These are phyloP conservation scores for Orchestia grillus DNA, from an alignment of 1,140 invertebrate genomes.

Conservation along the genomic window DNA sequence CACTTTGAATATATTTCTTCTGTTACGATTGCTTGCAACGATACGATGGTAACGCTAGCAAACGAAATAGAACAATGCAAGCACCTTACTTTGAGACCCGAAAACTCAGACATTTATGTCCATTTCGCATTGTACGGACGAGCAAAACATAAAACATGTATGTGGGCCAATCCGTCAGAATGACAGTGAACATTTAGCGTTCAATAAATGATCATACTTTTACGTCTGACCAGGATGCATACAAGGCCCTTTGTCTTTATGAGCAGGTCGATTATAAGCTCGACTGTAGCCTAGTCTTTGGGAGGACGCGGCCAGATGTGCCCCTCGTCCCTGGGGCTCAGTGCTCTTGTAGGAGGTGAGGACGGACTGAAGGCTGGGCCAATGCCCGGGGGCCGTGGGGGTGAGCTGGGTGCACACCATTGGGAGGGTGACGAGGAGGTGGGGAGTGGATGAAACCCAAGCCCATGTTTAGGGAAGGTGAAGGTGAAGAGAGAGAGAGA, in stretches of 20 bases:
- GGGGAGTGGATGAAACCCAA: neutral
- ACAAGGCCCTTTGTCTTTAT: too few relatives aligned
- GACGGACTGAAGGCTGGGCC: neutral
- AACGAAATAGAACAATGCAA: neutral
- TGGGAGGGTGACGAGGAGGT: neutral
- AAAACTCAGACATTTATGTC: neutral
- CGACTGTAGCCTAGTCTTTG: neutral
- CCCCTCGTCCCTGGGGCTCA: neutral
- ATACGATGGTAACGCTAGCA: neutral
- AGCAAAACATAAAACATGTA: neutral
- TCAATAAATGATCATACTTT: neutral
- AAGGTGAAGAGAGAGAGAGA: neutral
- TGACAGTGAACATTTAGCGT: neutral
- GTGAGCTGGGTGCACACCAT: neutral
- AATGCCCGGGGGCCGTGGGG: neutral
- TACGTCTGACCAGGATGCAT: too few relatives aligned
- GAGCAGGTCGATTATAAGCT: neutral
- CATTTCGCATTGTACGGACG: neutral
- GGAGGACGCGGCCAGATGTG: neutral
- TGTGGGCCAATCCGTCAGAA: neutral
- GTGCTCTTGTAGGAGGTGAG: neutral
- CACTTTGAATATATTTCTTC: too few relatives aligned
- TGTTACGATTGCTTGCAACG: too few relatives aligned
- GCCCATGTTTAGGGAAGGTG: neutral
- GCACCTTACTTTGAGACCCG: neutral